These are phyloP conservation scores for Trichomalopsis sarcophagae DNA, from an alignment of 1,140 invertebrate species.

Conservation along the genomic window DNA sequence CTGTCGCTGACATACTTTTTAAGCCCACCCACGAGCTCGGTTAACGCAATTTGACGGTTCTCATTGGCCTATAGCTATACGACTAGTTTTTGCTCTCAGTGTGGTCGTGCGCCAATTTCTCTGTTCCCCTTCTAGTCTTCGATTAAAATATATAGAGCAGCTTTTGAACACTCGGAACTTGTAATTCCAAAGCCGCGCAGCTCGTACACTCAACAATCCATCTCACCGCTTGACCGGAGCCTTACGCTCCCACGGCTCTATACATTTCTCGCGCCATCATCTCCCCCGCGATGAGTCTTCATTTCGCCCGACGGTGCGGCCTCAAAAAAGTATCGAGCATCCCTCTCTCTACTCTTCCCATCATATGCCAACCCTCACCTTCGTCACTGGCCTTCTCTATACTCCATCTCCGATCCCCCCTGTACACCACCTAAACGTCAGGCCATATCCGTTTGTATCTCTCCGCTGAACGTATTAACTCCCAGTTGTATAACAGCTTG, in stretches of 20 bases:
- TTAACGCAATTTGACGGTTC: too few species aligned
- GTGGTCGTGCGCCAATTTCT: too few species aligned
- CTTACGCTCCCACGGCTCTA: not conserved
- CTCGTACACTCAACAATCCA: not conserved
- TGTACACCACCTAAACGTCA: not conserved
- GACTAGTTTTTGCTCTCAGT: too few species aligned
- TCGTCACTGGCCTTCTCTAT: not conserved
- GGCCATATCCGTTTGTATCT: slow-evolving; percentile 11
- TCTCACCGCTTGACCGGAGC: not conserved
- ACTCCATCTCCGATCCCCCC: not conserved
- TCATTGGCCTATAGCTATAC: too few species aligned
- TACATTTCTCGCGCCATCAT: not conserved
- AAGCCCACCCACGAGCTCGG: too few species aligned
- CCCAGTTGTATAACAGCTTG: not conserved
- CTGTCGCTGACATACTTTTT: not conserved
- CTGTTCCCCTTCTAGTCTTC: too few species aligned
- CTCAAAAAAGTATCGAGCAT: slow-evolving; percentile 8
- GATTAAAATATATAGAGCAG: too few species aligned
- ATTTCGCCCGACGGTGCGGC: not conserved
- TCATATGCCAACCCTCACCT: not conserved
- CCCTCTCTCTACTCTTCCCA: not conserved
- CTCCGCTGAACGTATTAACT: not conserved
- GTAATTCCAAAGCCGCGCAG: not conserved
- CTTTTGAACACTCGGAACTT: not conserved
- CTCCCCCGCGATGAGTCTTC: slow-evolving; percentile 1